phyloP scores from a whole-genome alignment of 2,888 invertebrate genomes.

The Philopedon plagiatum region DNA sequence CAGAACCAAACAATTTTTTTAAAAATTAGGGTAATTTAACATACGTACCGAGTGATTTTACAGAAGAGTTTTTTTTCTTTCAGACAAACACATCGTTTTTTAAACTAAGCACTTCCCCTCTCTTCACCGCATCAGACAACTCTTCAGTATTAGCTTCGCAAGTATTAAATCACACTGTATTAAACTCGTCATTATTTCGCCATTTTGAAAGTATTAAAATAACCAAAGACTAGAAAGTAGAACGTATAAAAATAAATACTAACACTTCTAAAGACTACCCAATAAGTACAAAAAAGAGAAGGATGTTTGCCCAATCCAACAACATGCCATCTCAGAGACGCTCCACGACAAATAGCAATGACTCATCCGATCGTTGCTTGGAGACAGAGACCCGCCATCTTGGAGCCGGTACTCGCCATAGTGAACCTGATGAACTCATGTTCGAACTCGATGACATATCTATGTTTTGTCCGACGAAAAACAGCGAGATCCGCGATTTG shows the following conservation, averaged over 20 bases:
- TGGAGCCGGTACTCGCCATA: conserved; percentile 4
- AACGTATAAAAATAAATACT: not conserved
- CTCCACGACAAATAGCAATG: conserved; percentile 2
- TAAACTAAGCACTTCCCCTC: conserved; percentile 15
- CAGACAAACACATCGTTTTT: conserved; percentile 6
- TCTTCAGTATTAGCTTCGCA: conserved; percentile 39
- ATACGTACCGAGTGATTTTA: too few species aligned
- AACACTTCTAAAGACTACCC: conserved; percentile 18
- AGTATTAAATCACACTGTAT: conserved; percentile 36
- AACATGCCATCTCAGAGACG: conserved; percentile 34
- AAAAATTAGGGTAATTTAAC: too few species aligned
- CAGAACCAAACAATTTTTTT: too few species aligned
- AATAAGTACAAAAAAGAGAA: conserved; percentile 28
- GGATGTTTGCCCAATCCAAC: conserved; percentile 41
- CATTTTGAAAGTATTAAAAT: conserved; percentile 20
- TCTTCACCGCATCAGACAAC: not conserved
- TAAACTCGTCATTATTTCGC: conserved; percentile 14
- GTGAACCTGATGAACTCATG: conserved; percentile 41
- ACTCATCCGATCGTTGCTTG: not conserved
- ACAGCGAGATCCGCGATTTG: conserved; percentile 44
- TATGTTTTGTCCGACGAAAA: conserved; percentile 24
- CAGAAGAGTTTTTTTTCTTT: not conserved
- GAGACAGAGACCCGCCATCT: not conserved
- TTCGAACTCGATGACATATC: conserved; percentile 46
- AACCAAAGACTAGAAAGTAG: conserved; percentile 33